Evolutionary conservation across 2,888 invertebrate species (phyloP), one percentile per base, ranked within the genome.

Genomic region (Sarcophaga carnaria): DNA sequence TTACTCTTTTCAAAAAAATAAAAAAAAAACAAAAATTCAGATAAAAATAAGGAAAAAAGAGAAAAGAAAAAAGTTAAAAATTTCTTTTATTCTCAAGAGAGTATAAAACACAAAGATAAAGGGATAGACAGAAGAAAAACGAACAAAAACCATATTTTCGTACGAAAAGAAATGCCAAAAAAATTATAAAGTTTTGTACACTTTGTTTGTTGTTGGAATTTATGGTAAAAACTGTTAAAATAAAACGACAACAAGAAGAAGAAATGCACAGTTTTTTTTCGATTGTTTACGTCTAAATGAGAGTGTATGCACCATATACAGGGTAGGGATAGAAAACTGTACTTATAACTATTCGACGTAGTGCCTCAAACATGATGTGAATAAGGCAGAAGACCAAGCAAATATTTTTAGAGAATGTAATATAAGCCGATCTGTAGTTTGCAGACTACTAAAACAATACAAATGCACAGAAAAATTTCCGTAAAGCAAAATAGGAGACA

Each of bases 171-270:
- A 78, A 78, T 14, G 54, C 12, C 54, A 54, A 54, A 14, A 14
- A 54, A 70, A 70, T 60, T 54, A 70, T 3, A 79, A 79, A 79
- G 71, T 71, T 79, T 79, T 63, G 17, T 37, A 54, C 27, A 54
- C 3, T 64, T 20, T 14, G 54, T 64, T 71, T 70, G 69, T 78
- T 78, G 22, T 45, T 69, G 67, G 59, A 11, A 60, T 69, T 69
- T 62, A 69, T 78, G 67, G 20, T 37, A 67, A 60, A 14, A 67
- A 67, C 67, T 77, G 67, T 54, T 37, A 14, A 78, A 70, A 14
- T 54, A 54, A 27, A 78, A 37, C 45, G 27, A 8, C 17, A 54
- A 25, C 8, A 49, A 22, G 1, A 22, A n/a, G 17, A 47, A 62
- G 47, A 47, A 8, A 54, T n/a, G 10, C 20, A 27, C 64, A 54